These are phyloP conservation scores for Drosophila littoralis DNA, from an alignment of 1,140 invertebrate genomes.

Conservation along the genomic window DNA sequence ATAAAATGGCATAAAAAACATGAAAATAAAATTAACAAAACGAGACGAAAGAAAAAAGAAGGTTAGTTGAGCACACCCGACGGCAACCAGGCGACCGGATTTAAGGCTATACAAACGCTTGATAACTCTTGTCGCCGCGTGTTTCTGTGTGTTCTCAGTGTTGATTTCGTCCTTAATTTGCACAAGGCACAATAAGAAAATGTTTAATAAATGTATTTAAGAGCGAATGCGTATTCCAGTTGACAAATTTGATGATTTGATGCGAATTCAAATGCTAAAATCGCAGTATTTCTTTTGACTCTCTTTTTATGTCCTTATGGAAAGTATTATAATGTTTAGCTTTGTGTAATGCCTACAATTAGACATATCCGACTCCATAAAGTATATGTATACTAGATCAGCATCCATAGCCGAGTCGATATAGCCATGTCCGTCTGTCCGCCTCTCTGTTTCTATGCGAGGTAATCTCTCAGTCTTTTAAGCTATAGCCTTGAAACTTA, in stretches of 20 bases:
- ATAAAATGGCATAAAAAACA: constrained; percentile 74
- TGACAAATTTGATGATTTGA: neutral
- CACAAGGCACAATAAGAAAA: neutral
- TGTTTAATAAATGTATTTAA: neutral
- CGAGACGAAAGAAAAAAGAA: constrained; percentile 27
- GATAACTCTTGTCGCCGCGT: neutral
- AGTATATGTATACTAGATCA: too few relatives aligned
- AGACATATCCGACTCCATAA: too few relatives aligned
- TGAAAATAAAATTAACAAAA: constrained; percentile 81
- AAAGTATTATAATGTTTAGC: too few relatives aligned
- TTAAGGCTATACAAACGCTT: constrained; percentile 18
- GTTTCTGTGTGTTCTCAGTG: constrained; percentile 1
- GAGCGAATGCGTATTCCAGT: neutral
- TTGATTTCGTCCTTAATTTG: neutral
- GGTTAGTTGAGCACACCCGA: constrained; percentile 32
- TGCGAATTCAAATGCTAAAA: neutral
- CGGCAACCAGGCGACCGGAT: constrained; percentile 17
- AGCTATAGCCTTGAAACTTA: too few relatives aligned
- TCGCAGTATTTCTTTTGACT: neutral
- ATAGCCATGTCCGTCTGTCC: too few relatives aligned
- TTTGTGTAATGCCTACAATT: too few relatives aligned
- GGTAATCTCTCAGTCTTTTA: too few relatives aligned
- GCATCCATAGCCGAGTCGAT: too few relatives aligned
- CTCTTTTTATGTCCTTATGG: neutral
- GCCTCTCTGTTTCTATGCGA: too few relatives aligned